These are phyloP conservation scores for Thymallus thymallus DNA, from an alignment of 2,113 vertebrate species.

Conservation along the genomic window DNA sequence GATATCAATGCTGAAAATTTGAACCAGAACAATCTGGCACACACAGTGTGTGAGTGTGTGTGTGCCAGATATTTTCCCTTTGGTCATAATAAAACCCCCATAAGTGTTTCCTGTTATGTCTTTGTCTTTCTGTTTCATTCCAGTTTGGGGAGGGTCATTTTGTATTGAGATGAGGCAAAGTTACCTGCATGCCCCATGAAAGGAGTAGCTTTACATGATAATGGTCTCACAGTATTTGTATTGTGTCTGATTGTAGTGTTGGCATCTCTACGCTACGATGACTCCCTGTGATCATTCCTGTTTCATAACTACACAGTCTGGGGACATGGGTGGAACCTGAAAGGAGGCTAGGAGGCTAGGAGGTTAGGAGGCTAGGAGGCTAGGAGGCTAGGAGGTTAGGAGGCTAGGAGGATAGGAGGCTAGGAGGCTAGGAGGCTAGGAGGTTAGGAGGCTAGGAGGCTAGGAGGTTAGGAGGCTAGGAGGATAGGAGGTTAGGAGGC, in stretches of 20 bases:
- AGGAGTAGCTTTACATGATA: neutral
- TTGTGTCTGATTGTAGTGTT: neutral
- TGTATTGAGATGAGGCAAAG: conserved; percentile 44
- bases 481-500: too few species aligned
- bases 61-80: conserved; percentile 9
- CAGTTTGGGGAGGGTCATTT: conserved; percentile 66
- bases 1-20: conserved; percentile 68
- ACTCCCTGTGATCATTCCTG: neutral
- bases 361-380: too few species aligned
- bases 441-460: too few species aligned
- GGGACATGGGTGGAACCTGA: neutral
- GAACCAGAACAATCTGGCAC: conserved; percentile 67
- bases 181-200: conserved; percentile 56
- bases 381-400: too few species aligned
- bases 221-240: neutral
- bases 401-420: too few species aligned
- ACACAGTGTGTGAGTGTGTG: conserved; percentile 9
- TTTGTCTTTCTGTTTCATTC: conserved; percentile 74
- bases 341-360: too few species aligned
- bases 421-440: too few species aligned
- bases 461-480: too few species aligned
- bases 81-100: conserved; percentile 60
- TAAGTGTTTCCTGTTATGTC: conserved; percentile 70
- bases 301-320: neutral
- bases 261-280: neutral